Evolutionary conservation across 2,113 vertebrate species (phyloP).

Genomic region (Heliornis fulica): DNA sequence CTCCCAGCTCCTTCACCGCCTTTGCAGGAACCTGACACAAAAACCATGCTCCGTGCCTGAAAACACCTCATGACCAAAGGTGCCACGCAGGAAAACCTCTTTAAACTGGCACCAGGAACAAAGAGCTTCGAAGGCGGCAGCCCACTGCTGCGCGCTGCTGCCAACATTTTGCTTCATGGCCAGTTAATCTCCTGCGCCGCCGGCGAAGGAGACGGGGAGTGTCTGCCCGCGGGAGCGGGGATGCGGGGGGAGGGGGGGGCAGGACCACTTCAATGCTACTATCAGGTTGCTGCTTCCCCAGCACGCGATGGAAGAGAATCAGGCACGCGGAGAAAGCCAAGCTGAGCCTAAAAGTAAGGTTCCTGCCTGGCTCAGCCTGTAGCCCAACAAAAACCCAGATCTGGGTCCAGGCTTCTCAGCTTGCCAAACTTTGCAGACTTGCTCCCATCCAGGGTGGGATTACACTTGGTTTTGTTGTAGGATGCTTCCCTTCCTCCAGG

Average conservation of each 20-base stretch:
- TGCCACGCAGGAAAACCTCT: not conserved
- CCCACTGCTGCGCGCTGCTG: not conserved
- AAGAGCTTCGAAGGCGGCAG: not conserved
- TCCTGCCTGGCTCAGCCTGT: not conserved
- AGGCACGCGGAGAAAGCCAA: not conserved
- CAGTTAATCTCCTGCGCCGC: not conserved
- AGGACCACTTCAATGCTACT: not conserved
- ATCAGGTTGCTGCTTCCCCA: not conserved
- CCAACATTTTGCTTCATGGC: conserved; percentile 2
- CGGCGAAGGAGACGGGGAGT: not conserved
- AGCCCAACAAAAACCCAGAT: not conserved
- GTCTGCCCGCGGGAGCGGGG: not conserved
- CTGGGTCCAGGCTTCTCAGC: not conserved
- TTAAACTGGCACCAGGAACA: not conserved
- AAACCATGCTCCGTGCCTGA: not conserved
- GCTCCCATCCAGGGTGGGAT: not conserved
- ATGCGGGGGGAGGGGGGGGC: not conserved
- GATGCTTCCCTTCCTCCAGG: not conserved
- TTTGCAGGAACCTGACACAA: not conserved
- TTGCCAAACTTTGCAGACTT: not conserved
- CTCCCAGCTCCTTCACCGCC: not conserved
- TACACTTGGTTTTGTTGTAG: not conserved
- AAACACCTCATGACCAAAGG: not conserved
- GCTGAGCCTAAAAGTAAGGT: not conserved
- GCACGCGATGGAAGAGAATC: not conserved